phyloP scores from a whole-genome alignment of 2,797 vertebrate species.

The Sternotherus odoratus region DNA sequence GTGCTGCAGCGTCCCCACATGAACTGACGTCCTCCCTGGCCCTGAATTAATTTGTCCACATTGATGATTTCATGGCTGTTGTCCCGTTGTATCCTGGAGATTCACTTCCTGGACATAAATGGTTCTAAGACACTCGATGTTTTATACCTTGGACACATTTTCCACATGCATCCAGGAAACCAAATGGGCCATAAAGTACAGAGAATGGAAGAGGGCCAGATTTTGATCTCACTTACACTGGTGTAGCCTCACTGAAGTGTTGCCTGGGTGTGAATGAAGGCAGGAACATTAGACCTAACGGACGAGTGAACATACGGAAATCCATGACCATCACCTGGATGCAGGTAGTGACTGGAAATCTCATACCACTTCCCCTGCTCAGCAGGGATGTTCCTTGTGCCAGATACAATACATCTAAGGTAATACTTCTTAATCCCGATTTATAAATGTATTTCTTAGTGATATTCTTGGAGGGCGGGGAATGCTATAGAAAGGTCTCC shows the following conservation, averaged over 20 bases:
- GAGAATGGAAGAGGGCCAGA: neutral
- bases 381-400: neutral
- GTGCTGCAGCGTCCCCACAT: neutral
- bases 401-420: neutral
- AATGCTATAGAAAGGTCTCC: neutral
- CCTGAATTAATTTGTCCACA: neutral
- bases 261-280: neutral
- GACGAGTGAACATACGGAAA: neutral
- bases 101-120: neutral
- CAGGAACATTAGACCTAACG: neutral
- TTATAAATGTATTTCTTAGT: neutral
- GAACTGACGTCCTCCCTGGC: neutral
- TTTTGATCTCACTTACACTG: neutral
- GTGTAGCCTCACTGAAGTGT: neutral
- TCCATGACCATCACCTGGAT: neutral
- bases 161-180: neutral
- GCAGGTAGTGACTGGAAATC: neutral
- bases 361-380: neutral
- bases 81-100: neutral
- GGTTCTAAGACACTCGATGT: neutral
- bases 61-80: neutral
- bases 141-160: fast-evolving
- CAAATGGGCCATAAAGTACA: neutral
- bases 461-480: neutral
- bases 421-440: neutral